Conservation (phyloP, 2,797 vertebrate genomes). For the Streptopelia turtur region DNA sequence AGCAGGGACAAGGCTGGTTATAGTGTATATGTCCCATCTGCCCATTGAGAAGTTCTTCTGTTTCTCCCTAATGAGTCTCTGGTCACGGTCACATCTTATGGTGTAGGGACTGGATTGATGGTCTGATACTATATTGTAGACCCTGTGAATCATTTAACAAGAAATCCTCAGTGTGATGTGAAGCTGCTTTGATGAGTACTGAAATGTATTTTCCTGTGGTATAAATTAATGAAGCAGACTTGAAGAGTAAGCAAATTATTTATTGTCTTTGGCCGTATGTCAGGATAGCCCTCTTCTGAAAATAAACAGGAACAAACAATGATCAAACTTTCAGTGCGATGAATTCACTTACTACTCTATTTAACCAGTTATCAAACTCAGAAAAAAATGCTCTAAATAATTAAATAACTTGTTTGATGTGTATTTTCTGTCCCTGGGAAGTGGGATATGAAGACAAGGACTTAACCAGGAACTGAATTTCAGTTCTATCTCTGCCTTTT, state of each 20-base stretch:
- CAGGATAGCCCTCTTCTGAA: not conserved
- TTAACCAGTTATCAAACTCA: not conserved
- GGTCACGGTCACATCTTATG: not conserved
- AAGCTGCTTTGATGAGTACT: not conserved
- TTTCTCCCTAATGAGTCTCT: not conserved
- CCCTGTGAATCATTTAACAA: not conserved
- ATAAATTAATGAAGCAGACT: constrained; percentile 27
- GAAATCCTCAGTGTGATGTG: not conserved
- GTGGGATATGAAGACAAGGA: not conserved
- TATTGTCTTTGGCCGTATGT: not conserved
- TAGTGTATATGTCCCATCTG: not conserved
- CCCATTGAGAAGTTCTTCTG: not conserved
- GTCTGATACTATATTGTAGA: not conserved
- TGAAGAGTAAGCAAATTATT: not conserved
- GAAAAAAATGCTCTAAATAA: not conserved
- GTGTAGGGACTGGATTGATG: not conserved
- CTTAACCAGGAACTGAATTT: not conserved
- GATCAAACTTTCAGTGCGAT: not conserved
- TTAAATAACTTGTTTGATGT: not conserved
- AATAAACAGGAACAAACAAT: not conserved
- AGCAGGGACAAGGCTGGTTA: not conserved
- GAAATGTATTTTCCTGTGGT: not conserved
- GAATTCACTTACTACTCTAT: not conserved
- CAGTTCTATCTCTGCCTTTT: not conserved
- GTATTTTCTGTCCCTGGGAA: not conserved